A percentile compares a stretch with the other conserved stretches of the same genome.
Conservation (phyloP, 2,888 invertebrate genomes). For the Andricus quercusramuli region DNA sequence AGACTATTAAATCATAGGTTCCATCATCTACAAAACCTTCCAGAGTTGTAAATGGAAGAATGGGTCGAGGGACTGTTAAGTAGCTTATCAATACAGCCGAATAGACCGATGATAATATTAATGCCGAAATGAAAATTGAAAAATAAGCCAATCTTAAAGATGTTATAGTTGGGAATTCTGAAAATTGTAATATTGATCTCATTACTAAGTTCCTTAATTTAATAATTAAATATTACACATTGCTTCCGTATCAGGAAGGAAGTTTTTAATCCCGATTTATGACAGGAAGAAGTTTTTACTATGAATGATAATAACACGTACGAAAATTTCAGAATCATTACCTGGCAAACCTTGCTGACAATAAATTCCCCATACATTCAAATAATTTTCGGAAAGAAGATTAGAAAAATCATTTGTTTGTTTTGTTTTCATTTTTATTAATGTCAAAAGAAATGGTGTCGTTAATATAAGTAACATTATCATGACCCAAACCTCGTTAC, state of each 20-base stretch:
- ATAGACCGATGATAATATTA: conserved; percentile 20
- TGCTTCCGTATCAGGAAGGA: not conserved
- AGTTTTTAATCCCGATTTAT: too few species aligned
- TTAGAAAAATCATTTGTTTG: not conserved
- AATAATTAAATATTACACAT: not conserved
- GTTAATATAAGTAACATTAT: conserved; percentile 51
- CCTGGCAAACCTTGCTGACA: conserved; percentile 57
- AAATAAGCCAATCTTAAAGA: conserved; percentile 65
- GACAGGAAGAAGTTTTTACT: not conserved
- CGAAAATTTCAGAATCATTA: conserved; percentile 14
- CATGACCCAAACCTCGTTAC: conserved; percentile 51
- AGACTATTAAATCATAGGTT: conserved; percentile 50
- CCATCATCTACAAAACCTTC: conserved; percentile 54
- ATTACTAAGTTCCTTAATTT: not conserved
- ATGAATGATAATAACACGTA: not conserved
- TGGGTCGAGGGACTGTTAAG: conserved; percentile 20
- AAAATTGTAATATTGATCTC: not conserved
- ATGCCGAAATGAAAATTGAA: conserved; percentile 63
- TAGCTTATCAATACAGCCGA: conserved; percentile 36
- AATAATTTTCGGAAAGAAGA: conserved; percentile 42
- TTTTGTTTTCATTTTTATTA: conserved; percentile 37
- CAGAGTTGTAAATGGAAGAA: conserved; percentile 53
- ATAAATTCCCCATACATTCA: conserved; percentile 53
- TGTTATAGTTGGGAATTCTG: conserved; percentile 61
- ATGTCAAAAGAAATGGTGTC: conserved; percentile 56